Percentiles rank a stretch among this genome's conserved stretches.
These are phyloP conservation scores for Caenorhabditis sp. DNA, from an alignment of 2,888 invertebrate genomes.

Conservation along the genomic window DNA sequence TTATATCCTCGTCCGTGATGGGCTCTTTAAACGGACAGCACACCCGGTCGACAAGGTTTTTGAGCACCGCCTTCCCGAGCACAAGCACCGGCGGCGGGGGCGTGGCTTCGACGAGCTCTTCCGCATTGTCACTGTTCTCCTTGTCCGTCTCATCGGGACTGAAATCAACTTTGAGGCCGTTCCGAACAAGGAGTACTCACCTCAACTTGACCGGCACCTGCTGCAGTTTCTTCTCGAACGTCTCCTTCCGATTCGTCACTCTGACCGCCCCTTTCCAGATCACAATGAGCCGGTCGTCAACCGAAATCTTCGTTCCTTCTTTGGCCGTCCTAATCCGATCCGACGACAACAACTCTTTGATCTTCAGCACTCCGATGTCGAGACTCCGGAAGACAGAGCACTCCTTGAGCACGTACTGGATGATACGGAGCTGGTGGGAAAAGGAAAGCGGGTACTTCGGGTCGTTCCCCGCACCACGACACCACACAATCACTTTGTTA, in stretches of 20 bases:
- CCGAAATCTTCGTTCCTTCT: neutral
- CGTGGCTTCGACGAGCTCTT: too few relatives aligned
- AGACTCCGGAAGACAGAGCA: slow-evolving; percentile 32
- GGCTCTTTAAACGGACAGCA: slow-evolving; percentile 19
- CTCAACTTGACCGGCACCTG: neutral
- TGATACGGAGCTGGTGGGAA: slow-evolving; percentile 41
- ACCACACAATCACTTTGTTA: slow-evolving; percentile 51
- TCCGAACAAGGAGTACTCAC: neutral
- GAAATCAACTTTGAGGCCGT: neutral
- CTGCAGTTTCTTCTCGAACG: neutral
- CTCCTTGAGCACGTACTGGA: slow-evolving; percentile 38
- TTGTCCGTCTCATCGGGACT: neutral
- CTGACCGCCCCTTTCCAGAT: slow-evolving; percentile 17
- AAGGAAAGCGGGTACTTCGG: slow-evolving; percentile 34
- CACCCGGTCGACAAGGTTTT: slow-evolving; percentile 6
- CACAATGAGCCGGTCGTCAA: neutral
- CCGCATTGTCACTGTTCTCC: too few relatives aligned
- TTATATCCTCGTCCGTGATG: neutral
- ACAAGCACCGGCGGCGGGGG: slow-evolving; percentile 18
- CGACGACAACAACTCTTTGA: slow-evolving; percentile 12
- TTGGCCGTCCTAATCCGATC: slow-evolving; percentile 9
- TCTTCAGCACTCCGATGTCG: slow-evolving; percentile 22
- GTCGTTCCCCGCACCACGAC: slow-evolving; percentile 49
- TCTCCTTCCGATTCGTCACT: neutral
- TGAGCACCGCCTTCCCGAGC: slow-evolving; percentile 23